These are phyloP conservation scores for Hydrophis major DNA, from an alignment of 2,797 vertebrate genomes.

Conservation along the genomic window DNA sequence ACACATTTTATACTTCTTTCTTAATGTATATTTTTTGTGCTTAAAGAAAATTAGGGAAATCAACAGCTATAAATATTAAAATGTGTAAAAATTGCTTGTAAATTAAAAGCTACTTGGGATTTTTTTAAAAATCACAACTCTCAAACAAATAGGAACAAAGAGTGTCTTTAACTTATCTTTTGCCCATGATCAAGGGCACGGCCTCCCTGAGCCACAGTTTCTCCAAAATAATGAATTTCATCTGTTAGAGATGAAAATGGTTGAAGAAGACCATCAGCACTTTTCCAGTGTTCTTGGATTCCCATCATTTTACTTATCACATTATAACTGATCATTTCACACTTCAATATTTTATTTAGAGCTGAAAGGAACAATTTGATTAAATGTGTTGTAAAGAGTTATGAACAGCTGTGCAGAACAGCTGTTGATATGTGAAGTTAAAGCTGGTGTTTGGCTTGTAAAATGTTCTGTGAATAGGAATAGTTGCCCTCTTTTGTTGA, in stretches of 20 bases:
- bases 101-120: not conserved
- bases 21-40: not conserved
- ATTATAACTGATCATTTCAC: constrained; percentile 27
- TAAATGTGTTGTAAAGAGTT: constrained; percentile 19
- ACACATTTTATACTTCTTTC: not conserved
- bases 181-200: not conserved
- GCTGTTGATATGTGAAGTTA: not conserved
- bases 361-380: constrained; percentile 9
- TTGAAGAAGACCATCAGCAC: not conserved
- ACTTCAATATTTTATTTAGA: constrained; percentile 33
- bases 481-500: not conserved
- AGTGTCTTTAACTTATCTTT: not conserved
- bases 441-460: not conserved
- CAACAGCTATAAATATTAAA: not conserved
- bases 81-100: not conserved
- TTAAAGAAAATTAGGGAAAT: not conserved
- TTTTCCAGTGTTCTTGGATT: not conserved
- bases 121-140: not conserved
- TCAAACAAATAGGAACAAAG: not conserved
- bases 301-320: not conserved
- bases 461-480: not conserved
- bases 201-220: not conserved
- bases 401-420: constrained; percentile 21
- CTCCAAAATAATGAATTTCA: not conserved
- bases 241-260: not conserved